Evolutionary conservation across 2,797 vertebrate species (phyloP), one percentile per base, ranked within the genome.

Genomic region (Streptopelia turtur): DNA sequence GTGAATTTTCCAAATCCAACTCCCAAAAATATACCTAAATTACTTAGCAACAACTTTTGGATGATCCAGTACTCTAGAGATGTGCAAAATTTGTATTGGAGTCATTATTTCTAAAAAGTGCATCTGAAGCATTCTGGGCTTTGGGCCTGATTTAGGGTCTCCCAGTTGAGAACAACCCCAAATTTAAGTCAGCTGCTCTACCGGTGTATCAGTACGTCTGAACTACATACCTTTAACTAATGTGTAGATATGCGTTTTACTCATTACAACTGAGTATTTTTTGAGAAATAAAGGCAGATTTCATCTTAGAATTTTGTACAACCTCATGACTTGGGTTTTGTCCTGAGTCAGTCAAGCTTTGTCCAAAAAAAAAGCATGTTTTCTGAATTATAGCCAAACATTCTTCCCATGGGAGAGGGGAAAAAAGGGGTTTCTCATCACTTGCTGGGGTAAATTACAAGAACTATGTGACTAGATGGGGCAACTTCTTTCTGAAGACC

Each of bases 401-500:
- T 57, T 39, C 45, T 94, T 80, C 86, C 84, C 70, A 68, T 7
- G 75, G 50, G 83, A 93, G 83, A 90, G 39, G 16, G 3, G 39
- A 59, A 70, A 81, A 61, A 52, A 8, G 66, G 83, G 60, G 55
- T 7, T 95, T 96, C 96, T 89, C 65, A 92, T 88, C 49, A 57
- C 75, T 75, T 41, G 33, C 39, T 89, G 74, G 72, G 81, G 55
- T 35, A n/a, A 94, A 92, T 91, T 87, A 84, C 55, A 83, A 76
- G 92, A 93, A 80, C 52, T 77, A 49, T 33, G 68, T 83, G 87
- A 93, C 83, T 71, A 55, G 72, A 84, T 49, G 56, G 33, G 28
- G 80, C 70, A 92, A 92, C 87, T 93, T 79, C 76, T 90, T 91
- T 92, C 95, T 64, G 63, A 91, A 83, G 75, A 93, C 39, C 65